Evolutionary conservation across 2,113 vertebrate genomes (phyloP), one percentile per base, ranked within the genome.

Genomic region (Antechinus flavipes): DNA sequence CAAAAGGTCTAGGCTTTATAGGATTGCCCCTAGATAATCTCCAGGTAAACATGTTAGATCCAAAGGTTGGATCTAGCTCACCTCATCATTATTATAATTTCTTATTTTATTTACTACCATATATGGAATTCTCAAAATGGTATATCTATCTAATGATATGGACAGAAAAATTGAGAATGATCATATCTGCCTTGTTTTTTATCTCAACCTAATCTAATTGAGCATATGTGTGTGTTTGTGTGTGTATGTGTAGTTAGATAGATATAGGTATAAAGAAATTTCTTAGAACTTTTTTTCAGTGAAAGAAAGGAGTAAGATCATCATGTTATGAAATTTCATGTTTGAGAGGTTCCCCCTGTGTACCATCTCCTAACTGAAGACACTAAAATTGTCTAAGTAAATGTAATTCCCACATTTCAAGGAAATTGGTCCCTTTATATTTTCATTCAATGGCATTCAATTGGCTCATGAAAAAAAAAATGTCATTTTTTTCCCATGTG

Each of bases 201-300:
- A 90, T 24, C 9, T 49, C 91, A 2, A 76, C 92, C 50, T 84
- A 93, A 94, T 68, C 24, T 90, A 90, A 23, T 50, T 95, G 91
- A 91, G 61, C 8, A 90, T 50, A 7, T 68, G 30, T 27, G 27
- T 8, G 8, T 35, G 5, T 35, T 0, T 68, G 30, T 35, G 61
- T 98, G 42, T 8, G 93, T 26, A 8, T 92, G 27, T 91, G 30
- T 93, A 25, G 30, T 11, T 30, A 30, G 30, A 6, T 30, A 30
- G 4, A 14, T 35, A 1, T 12, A 35, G 35, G n/a, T 76, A 19
- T 30, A 76, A 8, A 22, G 76, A 27, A 2, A 84, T 92, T 90
- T 95, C n/a, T 56, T 93, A 54, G 24, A 93, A 90, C 5, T 27
- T 94, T 52, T 94, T 95, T 96, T 96, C 35, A 93, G 76, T 93